Evolutionary conservation across 2,113 vertebrate species (phyloP), one percentile per base, ranked within the genome.

Genomic region (Gnathonemus longibarbis): DNA sequence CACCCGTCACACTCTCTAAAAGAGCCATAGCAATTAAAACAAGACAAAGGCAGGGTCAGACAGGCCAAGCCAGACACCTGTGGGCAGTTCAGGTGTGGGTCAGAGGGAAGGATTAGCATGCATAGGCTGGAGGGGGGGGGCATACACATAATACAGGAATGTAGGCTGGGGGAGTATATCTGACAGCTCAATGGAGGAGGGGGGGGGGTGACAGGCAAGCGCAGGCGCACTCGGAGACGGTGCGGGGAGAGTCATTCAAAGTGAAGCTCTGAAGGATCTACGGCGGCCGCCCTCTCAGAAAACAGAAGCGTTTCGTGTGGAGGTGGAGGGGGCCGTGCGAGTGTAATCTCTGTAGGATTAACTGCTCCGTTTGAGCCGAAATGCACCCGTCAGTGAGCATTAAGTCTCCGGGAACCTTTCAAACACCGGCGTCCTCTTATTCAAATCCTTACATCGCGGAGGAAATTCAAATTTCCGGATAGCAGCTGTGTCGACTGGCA

Each of bases 331-430:
- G 92, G 92, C 91, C 92, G 93, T 93, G 92, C 93, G 88, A 93
- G 93, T 92, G 93, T 94, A 94, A 95, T 95, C 94, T 95, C 94
- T 92, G 86, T 90, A 93, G 94, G 93, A 94, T 95, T 94, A 95
- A 94, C 93, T 95, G 93, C 88, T 92, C 93, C 93, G 95, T 93
- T 94, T 93, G 93, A 91, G 92, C 94, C 93, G 95, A 95, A 95
- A 96, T 95, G 95, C 93, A 93, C 93, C 94, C 94, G 95, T 95
- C 95, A 94, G 94, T 96, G 95, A 94, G 93, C 94, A 95, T 96
- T 94, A 95, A 93, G 93, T 94, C 93, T 91, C 3, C 90, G 84
- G 89, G 92, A 91, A 92, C 89, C 90, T 94, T 90, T 87, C 90
- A 66, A 90, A 90, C 17, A 80, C 56, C 56, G 35, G 15, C 85